These are phyloP conservation scores for Andrena camellia DNA, from an alignment of 2,888 invertebrate genomes.

Conservation along the genomic window DNA sequence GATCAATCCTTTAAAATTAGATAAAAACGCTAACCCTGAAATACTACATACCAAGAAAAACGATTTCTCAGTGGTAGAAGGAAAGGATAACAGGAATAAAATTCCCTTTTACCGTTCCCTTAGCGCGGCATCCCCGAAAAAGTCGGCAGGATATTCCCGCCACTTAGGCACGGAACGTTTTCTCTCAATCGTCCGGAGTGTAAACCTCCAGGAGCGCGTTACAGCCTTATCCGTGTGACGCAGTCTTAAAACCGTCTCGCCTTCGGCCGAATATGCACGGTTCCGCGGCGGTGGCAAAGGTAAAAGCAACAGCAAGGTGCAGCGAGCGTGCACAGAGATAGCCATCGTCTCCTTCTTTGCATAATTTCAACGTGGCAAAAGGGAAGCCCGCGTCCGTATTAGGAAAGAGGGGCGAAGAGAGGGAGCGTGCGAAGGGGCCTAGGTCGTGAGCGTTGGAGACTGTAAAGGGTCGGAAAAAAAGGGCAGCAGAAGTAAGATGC, in stretches of 20 bases:
- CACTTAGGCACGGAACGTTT: slow-evolving; percentile 44
- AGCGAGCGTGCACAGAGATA: slow-evolving; percentile 68
- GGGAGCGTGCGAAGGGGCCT: slow-evolving; percentile 4
- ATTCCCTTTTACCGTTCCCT: slow-evolving; percentile 12
- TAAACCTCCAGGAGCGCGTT: slow-evolving; percentile 23
- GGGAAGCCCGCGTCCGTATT: slow-evolving; percentile 45
- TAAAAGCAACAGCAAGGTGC: slow-evolving; percentile 52
- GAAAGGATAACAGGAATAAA: slow-evolving; percentile 25
- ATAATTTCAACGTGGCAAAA: slow-evolving; percentile 77
- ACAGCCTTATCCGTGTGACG: slow-evolving; percentile 54
- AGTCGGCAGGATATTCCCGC: slow-evolving; percentile 8
- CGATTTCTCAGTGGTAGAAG: neutral
- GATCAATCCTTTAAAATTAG: neutral
- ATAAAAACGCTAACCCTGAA: neutral
- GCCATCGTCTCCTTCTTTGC: slow-evolving; percentile 79
- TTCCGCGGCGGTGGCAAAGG: slow-evolving; percentile 28
- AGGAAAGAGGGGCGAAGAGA: slow-evolving; percentile 37
- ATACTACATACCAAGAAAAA: neutral
- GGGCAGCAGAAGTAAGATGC: slow-evolving; percentile 72
- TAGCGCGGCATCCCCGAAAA: neutral
- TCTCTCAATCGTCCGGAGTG: slow-evolving; percentile 48
- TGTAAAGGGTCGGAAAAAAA: slow-evolving; percentile 48
- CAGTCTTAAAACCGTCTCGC: slow-evolving; percentile 50
- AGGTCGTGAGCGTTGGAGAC: slow-evolving; percentile 1
- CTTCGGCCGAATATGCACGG: slow-evolving; percentile 19